Base-by-base conservation (phyloP, 2,113 vertebrate genomes). In the Acrocephalus arundinaceus region DNA sequence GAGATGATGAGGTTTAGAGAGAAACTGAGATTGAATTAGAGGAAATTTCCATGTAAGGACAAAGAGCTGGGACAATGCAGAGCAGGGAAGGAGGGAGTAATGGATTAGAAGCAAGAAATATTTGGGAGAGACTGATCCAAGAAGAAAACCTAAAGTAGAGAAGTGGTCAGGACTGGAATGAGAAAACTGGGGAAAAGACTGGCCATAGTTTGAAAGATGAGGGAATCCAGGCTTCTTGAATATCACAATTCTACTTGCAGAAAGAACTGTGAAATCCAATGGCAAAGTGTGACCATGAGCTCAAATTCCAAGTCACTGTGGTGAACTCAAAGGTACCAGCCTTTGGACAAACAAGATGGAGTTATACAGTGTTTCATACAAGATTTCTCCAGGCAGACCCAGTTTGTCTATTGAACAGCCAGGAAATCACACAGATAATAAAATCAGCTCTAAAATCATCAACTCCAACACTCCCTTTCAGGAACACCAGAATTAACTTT, bases 401-500 rank as follows among this genome's bases (percentile, higher is more conserved):
- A 52, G 33, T 68, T 75, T 92, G 28, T 25, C 39, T 48, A 24
- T 51, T 63, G 61, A 75, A 81, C 55, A 74, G 45, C 39, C 28
- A 91, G 73, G 31, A 89, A 85, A 87, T 71, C 74, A 72, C 45
- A 85, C 4, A 62, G 77, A 78, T 75, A 89, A 89, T 85, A 87
- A 81, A 92, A 76, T 61, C 39, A 63, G 22, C 20, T 78, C 72
- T 24, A 37, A 94, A 93, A 85, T 45, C 46, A 74, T 35, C 59
- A 67, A 65, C 16, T 80, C 25, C 49, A 85, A 15, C 20, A 62
- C 10, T 78, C 41, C 19, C n/a, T 51, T 62, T 76, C 46, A 71
- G 33, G 55, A 94, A 43, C 4, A 62, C 5, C 46, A 88, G 72
- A 88, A 94, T 86, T 72, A 74, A 90, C 57, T 90, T 94, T 92